Base-by-base conservation (phyloP, 2,888 invertebrate genomes). In the Drosophila maculinotata region DNA sequence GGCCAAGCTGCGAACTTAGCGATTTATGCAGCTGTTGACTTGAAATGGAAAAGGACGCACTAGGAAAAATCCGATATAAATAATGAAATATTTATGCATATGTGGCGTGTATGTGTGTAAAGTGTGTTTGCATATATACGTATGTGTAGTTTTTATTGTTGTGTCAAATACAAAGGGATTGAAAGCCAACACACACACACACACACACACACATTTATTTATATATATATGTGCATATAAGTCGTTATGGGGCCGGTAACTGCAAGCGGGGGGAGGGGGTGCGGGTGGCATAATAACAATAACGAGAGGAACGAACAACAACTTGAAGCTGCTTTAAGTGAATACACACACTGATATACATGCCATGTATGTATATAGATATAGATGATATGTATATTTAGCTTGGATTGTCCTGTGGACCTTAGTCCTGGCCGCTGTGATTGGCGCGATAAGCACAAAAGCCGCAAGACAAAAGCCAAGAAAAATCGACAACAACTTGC, bases 11-110 rank as follows among this genome's bases (percentile, higher is more conserved):
- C 44, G 54, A 45, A 12, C 79, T 45, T 38, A 41, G 39, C 44
- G 58, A 68, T 67, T 60, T 65, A 26, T 56, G 78, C 72, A 69
- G 60, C 52, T 70, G 66, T 74, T 69, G 70, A 67, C 73, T 79
- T 69, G 20, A 54, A 72, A 54, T 54, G 68, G 47, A 66, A 48
- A 48, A 42, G 31, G 52, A 62, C 57, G 62, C 66, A 54, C 60
- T 63, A 52, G 25, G 9, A 47, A 72, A 81, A 80, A 82, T 75
- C 81, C 87, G 72, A 83, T 79, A 78, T 60, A 87, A 69, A 77
- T 83, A 84, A 84, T 86, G 58, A 81, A 84, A 84, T 87, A 84
- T 87, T 77, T 75, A 87, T 77, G 62, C 69, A 64, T 45, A 23
- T 47, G 53, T 38, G 44, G 45, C 20, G 48, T 33, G 42, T 35